Evolutionary conservation across 2,797 vertebrate genomes (phyloP).

Genomic region (Rhynchotus rufescens): DNA sequence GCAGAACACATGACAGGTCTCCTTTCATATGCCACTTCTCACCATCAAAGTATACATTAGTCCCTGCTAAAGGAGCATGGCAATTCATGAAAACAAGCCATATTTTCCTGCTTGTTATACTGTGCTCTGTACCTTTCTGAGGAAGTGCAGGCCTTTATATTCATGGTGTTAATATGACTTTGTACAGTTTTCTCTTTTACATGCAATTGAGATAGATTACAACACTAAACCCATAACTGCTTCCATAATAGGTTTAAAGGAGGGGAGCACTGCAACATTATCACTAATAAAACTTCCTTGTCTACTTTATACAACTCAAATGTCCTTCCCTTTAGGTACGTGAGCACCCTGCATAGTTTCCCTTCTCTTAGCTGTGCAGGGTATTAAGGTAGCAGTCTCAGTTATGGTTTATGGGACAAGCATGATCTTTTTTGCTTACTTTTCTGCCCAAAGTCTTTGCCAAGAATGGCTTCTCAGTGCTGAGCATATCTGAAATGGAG

Average conservation of each 20-base stretch:
- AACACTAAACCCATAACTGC: not conserved
- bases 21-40: slow-evolving; percentile 25
- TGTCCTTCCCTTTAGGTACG: not conserved
- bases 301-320: not conserved
- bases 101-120: not conserved
- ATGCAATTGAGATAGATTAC: not conserved
- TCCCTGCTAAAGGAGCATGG: not conserved
- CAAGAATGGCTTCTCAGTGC: not conserved
- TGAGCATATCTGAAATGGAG: not conserved
- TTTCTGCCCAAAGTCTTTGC: not conserved
- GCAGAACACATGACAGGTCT: not conserved
- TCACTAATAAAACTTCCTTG: not conserved
- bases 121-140: not conserved
- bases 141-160: not conserved
- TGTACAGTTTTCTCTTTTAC: not conserved
- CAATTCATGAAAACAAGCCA: not conserved
- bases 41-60: not conserved
- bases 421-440: not conserved
- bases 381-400: not conserved
- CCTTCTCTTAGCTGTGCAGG: not conserved
- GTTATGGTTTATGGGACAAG: not conserved
- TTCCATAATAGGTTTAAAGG: not conserved
- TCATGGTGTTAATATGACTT: not conserved
- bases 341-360: accelerated
- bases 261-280: not conserved